A percentile compares a stretch with the other conserved stretches of the same genome.
Evolutionary conservation across 2,797 vertebrate species (phyloP).

Genomic region (Nannoperca australis): DNA sequence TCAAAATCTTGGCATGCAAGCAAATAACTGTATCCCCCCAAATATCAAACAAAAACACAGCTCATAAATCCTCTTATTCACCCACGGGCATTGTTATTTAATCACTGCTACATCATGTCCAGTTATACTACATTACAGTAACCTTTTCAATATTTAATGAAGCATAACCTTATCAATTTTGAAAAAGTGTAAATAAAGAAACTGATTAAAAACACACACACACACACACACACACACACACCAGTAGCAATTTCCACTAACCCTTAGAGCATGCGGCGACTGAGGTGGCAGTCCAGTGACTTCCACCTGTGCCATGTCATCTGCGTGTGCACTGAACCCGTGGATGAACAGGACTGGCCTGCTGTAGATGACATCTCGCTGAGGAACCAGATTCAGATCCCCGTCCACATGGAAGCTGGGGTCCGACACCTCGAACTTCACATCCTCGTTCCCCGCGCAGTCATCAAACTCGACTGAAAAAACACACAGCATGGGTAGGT

Average conservation of each 20-base stretch:
- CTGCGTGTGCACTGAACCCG: slow-evolving; percentile 84
- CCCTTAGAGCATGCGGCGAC: slow-evolving; percentile 84
- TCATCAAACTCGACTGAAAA: slow-evolving; percentile 93
- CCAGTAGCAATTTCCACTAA: slow-evolving; percentile 66
- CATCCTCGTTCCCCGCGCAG: slow-evolving; percentile 90
- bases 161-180: slow-evolving; percentile 22
- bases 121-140: slow-evolving; percentile 21
- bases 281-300: slow-evolving; percentile 82
- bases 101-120: slow-evolving; percentile 19
- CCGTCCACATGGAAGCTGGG: slow-evolving; percentile 90
- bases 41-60: slow-evolving; percentile 11
- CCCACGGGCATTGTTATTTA: slow-evolving; percentile 18
- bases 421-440: slow-evolving; percentile 92
- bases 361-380: slow-evolving; percentile 82
- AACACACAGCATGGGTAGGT: slow-evolving; percentile 12
- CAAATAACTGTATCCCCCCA: not conserved
- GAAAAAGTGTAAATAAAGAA: slow-evolving; percentile 9
- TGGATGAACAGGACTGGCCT: slow-evolving; percentile 88
- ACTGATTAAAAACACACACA: not conserved
- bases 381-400: slow-evolving; percentile 86
- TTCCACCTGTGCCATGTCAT: slow-evolving; percentile 91
- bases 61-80: not conserved
- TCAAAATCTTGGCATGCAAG: not conserved
- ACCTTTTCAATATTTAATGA: slow-evolving; percentile 43
- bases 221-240: not conserved